Conservation (phyloP, 1,140 invertebrate genomes). For the Magallana angulata region DNA sequence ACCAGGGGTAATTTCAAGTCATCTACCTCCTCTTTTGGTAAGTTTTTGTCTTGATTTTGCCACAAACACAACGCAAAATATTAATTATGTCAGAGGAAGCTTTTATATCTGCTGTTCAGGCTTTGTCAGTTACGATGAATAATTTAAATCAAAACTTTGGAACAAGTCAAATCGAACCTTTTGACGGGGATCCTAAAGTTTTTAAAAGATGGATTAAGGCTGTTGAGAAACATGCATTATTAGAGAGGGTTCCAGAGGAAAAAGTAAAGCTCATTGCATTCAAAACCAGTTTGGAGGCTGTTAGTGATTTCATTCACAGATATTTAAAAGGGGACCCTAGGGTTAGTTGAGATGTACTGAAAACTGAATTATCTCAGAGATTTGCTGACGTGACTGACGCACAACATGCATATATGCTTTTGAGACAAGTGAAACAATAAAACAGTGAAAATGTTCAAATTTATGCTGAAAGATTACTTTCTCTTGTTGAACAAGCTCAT, state of each 20-base stretch:
- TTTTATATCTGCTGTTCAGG: no score
- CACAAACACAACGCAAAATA: no score
- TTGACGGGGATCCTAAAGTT: no score
- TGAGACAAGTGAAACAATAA: no score
- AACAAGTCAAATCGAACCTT: no score
- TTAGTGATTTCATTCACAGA: constrained; percentile 48
- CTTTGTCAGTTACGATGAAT: no score
- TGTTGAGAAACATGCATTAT: not conserved
- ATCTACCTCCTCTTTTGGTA: no score
- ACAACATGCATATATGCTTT: constrained; percentile 30
- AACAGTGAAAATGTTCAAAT: constrained; percentile 22
- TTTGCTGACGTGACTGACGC: constrained; percentile 52
- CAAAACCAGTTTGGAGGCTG: constrained; percentile 29
- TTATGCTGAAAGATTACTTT: constrained; percentile 44
- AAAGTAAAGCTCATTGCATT: constrained; percentile 50
- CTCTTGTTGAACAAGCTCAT: not conserved
- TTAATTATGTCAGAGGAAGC: no score
- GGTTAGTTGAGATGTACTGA: constrained; percentile 28
- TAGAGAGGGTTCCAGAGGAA: not conserved
- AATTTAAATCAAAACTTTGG: no score
- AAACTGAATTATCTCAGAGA: not conserved
- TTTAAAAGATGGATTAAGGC: no score
- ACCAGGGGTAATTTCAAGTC: no score
- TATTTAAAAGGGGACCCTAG: not conserved
- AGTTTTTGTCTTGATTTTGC: no score